Evolutionary conservation across 1,140 invertebrate species (phyloP), one percentile per base, ranked within the genome.

Genomic region (Drosophila repletoides): DNA sequence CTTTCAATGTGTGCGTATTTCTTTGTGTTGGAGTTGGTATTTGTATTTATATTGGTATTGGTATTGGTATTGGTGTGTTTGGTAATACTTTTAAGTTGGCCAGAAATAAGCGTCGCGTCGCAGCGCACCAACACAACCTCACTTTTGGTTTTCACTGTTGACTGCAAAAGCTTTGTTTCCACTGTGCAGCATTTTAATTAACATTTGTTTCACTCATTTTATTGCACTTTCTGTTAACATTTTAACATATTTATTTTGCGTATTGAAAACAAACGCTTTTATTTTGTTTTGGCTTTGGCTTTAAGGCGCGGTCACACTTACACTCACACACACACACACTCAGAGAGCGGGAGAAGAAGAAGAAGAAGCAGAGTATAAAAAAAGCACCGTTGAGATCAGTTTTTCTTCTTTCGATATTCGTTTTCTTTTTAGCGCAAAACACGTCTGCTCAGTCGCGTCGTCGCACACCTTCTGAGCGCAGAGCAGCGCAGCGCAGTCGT

Each of bases 341-440:
- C 33, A 9, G 45, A 63, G 67, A 58, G 49, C 43, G 48, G 38
- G 43, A 40, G 36, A n/a, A 67, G 28, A 36, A 29, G 36, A 41
- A 15, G 21, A 24, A 15, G 34, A 40, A n/a, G n/a, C n/a, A n/a
- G n/a, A n/a, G n/a, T 15, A 58, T 53, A 69, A 64, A 65, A 69
- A 63, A 77, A 83, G 77, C 80, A 86, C 80, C 81, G 72, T 86
- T 86, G 80, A 86, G 80, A 86, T 86, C 80, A 86, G 76, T n/a
- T n/a, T n/a, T n/a, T n/a, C n/a, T n/a, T n/a, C n/a, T n/a, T n/a
- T n/a, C n/a, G n/a, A 79, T 36, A 71, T 38, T 69, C 48, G 33
- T 55, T 68, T 55, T 29, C 52, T 48, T 38, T 48, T 66, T 24
- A 52, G 80, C 59, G 74, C 75, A 61, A 40, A 43, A 55, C 80